Evolutionary conservation across 2,797 vertebrate genomes (phyloP).

Genomic region (Hirundo rustica): DNA sequence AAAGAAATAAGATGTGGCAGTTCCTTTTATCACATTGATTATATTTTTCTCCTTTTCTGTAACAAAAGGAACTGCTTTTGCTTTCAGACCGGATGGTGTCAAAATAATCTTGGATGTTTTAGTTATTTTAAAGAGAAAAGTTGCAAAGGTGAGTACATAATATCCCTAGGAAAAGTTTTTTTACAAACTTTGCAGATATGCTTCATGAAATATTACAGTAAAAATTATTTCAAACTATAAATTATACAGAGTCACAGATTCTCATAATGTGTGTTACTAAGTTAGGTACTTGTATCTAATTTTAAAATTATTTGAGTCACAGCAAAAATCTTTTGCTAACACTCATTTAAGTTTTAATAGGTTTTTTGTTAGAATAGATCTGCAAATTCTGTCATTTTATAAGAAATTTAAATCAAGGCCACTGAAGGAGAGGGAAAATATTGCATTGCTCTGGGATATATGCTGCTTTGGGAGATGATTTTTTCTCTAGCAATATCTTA

Average conservation of each 20-base stretch:
- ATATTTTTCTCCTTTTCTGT: background rate
- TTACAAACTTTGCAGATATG: background rate
- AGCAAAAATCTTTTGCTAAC: constrained; percentile 9
- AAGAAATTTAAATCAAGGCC: constrained; percentile 18
- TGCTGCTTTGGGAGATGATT: background rate
- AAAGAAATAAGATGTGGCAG: background rate
- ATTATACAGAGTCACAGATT: background rate
- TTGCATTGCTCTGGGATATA: background rate
- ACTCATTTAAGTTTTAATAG: constrained; percentile 29
- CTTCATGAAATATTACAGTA: background rate
- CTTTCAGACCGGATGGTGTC: background rate
- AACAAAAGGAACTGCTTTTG: background rate
- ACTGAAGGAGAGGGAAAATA: background rate
- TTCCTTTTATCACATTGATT: background rate
- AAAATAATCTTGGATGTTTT: background rate
- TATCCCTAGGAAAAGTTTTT: background rate
- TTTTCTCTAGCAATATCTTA: background rate
- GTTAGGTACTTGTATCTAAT: background rate
- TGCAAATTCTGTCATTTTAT: constrained; percentile 11
- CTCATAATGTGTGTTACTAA: background rate
- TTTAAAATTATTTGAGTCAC: constrained; percentile 29
- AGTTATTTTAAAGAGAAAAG: background rate
- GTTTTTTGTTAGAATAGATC: constrained; percentile 35
- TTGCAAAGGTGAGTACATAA: background rate
- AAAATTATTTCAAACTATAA: background rate